phyloP scores from a whole-genome alignment of 2,797 vertebrate genomes.

The Lutjanus argentimaculatus region DNA sequence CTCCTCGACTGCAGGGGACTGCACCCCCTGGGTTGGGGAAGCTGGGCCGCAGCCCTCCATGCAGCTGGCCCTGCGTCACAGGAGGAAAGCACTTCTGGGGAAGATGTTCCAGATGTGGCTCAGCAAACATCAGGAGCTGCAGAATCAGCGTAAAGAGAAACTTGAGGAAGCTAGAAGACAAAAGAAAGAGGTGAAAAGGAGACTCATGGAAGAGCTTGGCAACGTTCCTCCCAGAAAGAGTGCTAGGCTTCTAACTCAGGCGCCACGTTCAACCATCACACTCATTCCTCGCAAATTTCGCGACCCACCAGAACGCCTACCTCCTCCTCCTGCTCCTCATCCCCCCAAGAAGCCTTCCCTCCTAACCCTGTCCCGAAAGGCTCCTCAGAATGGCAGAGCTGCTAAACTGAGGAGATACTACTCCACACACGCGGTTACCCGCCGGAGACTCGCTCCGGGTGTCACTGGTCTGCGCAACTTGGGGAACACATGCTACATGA shows the following conservation, averaged over 20 bases:
- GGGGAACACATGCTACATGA: constrained; percentile 99
- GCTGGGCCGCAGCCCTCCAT: constrained; percentile 88
- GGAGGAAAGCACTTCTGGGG: constrained; percentile 91
- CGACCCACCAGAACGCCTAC: constrained; percentile 87
- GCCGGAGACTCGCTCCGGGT: constrained; percentile 91
- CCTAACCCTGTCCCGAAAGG: constrained; percentile 77
- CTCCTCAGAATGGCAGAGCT: constrained; percentile 79
- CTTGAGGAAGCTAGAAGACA: constrained; percentile 90
- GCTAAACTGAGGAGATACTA: constrained; percentile 87
- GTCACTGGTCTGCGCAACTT: constrained; percentile 98
- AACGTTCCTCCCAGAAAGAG: constrained; percentile 96
- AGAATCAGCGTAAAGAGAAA: constrained; percentile 87
- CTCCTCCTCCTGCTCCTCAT: constrained; percentile 75
- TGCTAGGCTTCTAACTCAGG: constrained; percentile 93
- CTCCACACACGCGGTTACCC: constrained; percentile 84
- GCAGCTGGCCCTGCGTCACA: constrained; percentile 93
- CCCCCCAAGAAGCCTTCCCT: constrained; percentile 77
- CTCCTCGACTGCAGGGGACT: constrained; percentile 86
- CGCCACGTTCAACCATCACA: constrained; percentile 87
- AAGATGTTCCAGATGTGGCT: constrained; percentile 90
- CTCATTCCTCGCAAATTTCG: constrained; percentile 92
- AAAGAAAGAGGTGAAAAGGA: constrained; percentile 93
- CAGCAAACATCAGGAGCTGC: constrained; percentile 86
- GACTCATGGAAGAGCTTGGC: constrained; percentile 93
- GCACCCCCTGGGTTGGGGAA: constrained; percentile 80